Conservation (phyloP, 1,140 invertebrate species). For the Macrotrachela quadricornifera region DNA sequence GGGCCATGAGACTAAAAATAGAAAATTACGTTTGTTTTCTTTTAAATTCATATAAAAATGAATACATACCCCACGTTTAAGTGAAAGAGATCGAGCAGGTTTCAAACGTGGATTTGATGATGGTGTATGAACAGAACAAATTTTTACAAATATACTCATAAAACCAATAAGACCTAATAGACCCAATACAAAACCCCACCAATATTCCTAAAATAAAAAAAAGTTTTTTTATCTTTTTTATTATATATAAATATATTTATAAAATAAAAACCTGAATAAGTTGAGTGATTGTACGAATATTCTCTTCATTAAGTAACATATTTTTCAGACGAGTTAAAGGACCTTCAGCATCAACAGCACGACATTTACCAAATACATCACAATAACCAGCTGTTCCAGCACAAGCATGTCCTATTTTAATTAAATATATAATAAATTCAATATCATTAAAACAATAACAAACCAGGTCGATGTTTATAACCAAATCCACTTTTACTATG, state of each 20-base stretch:
- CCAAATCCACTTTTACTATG: too few species aligned
- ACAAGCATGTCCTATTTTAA: slow-evolving; percentile 62
- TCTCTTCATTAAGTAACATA: slow-evolving; percentile 53
- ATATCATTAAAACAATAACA: background rate
- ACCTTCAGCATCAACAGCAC: slow-evolving; percentile 89
- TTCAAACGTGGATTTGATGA: slow-evolving; percentile 58
- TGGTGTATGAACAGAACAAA: slow-evolving; percentile 94
- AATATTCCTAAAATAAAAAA: slow-evolving; percentile 54
- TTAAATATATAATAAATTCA: background rate
- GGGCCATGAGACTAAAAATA: too few species aligned
- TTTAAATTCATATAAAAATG: too few species aligned
- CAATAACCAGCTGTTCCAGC: slow-evolving; percentile 87
- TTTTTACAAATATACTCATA: slow-evolving; percentile 97
- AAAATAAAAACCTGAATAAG: background rate
- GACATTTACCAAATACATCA: slow-evolving; percentile 89
- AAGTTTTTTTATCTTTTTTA: background rate
- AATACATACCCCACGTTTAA: too few species aligned
- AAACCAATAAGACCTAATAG: slow-evolving; percentile 69
- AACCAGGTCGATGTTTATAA: too few species aligned
- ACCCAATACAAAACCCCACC: slow-evolving; percentile 85
- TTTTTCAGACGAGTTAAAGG: slow-evolving; percentile 87
- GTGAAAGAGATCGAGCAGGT: slow-evolving; percentile 11
- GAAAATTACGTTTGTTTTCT: too few species aligned
- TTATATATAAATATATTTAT: background rate
- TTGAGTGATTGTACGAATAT: background rate